Evolutionary conservation across 2,888 invertebrate genomes (phyloP), one percentile per base, ranked within the genome.

Genomic region (Subacronicta megacephala): DNA sequence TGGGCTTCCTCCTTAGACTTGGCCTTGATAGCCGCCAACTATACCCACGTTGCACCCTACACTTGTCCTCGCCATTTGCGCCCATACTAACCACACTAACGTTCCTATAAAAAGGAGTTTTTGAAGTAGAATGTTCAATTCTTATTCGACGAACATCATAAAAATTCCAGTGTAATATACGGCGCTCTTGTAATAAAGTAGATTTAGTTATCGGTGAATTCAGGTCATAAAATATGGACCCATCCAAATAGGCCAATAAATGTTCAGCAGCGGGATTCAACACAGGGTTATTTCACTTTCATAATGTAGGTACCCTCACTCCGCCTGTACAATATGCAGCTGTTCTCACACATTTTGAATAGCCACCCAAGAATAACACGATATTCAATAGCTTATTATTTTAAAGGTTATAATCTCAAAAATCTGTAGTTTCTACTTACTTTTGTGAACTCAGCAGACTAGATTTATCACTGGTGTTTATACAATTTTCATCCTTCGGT

Each of bases 11-110:
- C 60, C 96, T 95, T 77, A 98, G 93, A 84, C 98, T 96, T 47
- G 97, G 95, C 59, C 96, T 95, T 15, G 96, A 96, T 72, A 96
- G 92, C 75, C 96, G 96, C 96, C 96, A 97, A 63, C 97, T 97
- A 79, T 96, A 96, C 16, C 96, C 96, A 75, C 97, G 92, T 71
- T 96, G 96, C 18, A 96, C 95, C 75, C 95, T 92, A 66, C 94
- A 95, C 66, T 93, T 95, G 4, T 93, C 93, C 3, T 93, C 92
- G 3, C 85, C 83, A 31, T 82, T 90, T 7, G 79, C 53, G 0
- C 82, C 84, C 1, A 85, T 79, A 47, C 83, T 88, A 33, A 86
- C 83, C 36, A 89, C 78, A 47, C 86, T 89, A 13, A 93, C 78
- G 65, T 90, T 93, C 77, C 93, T 93, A 56, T 43, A 71, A 64